Base-by-base conservation (phyloP, 2,888 invertebrate genomes). In the Heliconius cydno region DNA sequence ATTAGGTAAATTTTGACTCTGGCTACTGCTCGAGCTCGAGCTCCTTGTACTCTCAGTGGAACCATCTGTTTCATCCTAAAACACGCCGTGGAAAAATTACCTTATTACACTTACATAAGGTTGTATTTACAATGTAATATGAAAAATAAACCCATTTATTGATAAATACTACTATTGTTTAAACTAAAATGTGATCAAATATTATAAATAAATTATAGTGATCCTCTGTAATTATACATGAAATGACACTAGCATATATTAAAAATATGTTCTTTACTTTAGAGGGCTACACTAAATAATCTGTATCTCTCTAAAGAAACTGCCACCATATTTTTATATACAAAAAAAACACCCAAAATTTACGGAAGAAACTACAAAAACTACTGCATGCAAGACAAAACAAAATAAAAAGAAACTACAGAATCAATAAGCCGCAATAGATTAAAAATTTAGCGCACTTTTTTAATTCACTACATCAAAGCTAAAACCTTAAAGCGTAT, bases 61-160 rank as follows among this genome's bases (percentile, higher is more conserved):
- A 28, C 90, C 92, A 85, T 97, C 97, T 38, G 96, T 96, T 85
- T 96, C 96, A 86, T 97, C 97, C 92, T 97, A 88, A 72, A 86
- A 87, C 84, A 86, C 79, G 81, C 77, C 79, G 41, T 76, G 77
- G 72, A 81, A 76, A 77, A 75, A 67, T 57, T 12, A 68, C 68
- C 67, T 74, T 68, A 10, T n/a, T 15, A 5, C 19, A 46, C 38
- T 15, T 10, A 25, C 34, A 66, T 60, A 41, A 30, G 28, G 15
- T 78, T 57, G 25, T 34, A 65, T 67, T 73, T 71, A 70, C 52
- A 75, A 76, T 76, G 22, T 30, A 25, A 68, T 30, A 70, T 63
- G 75, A 38, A 46, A 76, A 70, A 38, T 63, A 25, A 15, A 38
- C 22, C 57, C 57, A 60, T 30, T 28, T 72, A 30, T 41, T 30